Evolutionary conservation across 2,113 vertebrate genomes (phyloP).

Genomic region (Trematocara marginatum): DNA sequence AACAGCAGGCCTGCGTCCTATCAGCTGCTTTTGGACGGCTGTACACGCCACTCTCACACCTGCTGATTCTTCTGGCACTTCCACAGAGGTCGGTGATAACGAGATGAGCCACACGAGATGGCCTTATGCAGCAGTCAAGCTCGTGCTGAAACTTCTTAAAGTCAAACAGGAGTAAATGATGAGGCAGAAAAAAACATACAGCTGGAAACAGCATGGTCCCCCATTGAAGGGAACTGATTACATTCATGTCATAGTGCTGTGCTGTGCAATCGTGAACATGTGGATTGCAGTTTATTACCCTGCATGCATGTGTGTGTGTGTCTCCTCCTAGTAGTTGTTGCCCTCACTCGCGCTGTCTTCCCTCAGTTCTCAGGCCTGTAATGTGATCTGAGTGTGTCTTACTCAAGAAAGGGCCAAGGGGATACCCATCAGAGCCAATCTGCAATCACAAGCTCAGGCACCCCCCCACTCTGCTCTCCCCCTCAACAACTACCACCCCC

Average conservation of each 20-base stretch:
- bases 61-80: not conserved
- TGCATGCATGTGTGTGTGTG: not conserved
- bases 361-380: conserved; percentile 5
- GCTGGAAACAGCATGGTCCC: not conserved
- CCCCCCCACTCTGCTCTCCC: not conserved
- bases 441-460: not conserved
- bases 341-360: not conserved
- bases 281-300: not conserved
- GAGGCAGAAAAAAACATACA: not conserved
- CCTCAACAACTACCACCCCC: not conserved
- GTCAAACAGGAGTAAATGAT: not conserved
- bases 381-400: conserved; percentile 37
- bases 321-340: not conserved
- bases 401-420: not conserved
- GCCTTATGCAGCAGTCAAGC: not conserved
- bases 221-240: not conserved
- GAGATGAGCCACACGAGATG: conserved; percentile 18
- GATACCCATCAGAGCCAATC: not conserved
- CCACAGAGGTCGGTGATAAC: conserved; percentile 12
- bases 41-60: conserved; percentile 1
- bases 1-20: not conserved
- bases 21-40: conserved; percentile 11
- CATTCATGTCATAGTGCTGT: not conserved
- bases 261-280: not conserved
- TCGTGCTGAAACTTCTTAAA: not conserved